phyloP scores from a whole-genome alignment of 1,140 invertebrate genomes.

The Ridgeia piscesae region DNA sequence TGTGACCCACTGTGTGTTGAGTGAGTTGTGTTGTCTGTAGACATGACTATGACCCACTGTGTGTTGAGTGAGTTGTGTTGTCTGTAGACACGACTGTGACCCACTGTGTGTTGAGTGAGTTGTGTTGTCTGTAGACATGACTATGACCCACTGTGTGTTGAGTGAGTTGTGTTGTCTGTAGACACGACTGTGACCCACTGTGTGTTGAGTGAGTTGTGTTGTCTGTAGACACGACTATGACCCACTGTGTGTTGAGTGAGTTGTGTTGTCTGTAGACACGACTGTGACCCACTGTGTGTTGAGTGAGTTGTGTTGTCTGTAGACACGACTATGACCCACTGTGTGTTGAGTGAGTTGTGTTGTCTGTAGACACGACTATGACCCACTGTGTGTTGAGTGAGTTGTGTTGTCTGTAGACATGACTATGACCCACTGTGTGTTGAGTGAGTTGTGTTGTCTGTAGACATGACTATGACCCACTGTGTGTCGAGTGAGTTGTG shows the following conservation, averaged over 20 bases:
- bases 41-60: slow-evolving; percentile 12
- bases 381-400: no score
- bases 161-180: background rate
- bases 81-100: slow-evolving; percentile 19
- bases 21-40: background rate
- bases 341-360: background rate
- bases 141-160: no score
- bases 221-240: slow-evolving; percentile 19
- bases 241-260: no score
- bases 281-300: background rate
- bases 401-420: slow-evolving; percentile 17
- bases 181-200: slow-evolving; percentile 14
- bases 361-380: slow-evolving; percentile 20
- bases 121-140: slow-evolving; percentile 18
- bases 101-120: background rate
- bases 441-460: background rate
- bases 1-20: no score
- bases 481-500: background rate
- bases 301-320: background rate
- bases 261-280: slow-evolving; percentile 18
- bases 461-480: slow-evolving; percentile 17
- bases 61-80: background rate
- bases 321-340: slow-evolving; percentile 17
- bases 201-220: background rate
- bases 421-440: background rate